phyloP scores from a whole-genome alignment of 1,140 invertebrate genomes.

The Ptiloglossa arizonensis region DNA sequence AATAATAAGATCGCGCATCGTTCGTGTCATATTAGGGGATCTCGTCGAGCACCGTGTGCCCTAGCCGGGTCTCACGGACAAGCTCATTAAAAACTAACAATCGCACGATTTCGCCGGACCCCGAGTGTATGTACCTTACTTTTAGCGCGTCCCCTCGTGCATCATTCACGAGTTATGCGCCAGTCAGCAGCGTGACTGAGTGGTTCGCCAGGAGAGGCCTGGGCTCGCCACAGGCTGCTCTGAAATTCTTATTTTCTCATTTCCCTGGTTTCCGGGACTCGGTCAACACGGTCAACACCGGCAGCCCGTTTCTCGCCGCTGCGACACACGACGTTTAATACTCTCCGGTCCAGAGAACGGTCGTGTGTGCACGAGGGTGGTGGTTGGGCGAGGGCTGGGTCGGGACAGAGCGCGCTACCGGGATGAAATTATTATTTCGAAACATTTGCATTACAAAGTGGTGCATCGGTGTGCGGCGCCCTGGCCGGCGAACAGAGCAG shows the following conservation, averaged over 20 bases:
- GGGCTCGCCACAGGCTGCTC: conserved; percentile 42
- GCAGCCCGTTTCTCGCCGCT: neutral
- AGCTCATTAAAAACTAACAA: conserved; percentile 51
- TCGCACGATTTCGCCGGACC: conserved; percentile 21
- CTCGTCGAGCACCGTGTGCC: neutral
- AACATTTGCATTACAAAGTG: conserved; percentile 68
- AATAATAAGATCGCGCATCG: neutral
- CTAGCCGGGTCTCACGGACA: conserved; percentile 3
- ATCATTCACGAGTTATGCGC: conserved; percentile 48
- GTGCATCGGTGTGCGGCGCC: conserved; percentile 33
- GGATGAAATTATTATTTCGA: conserved; percentile 65
- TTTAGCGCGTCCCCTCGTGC: conserved; percentile 34
- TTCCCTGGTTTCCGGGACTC: conserved; percentile 35
- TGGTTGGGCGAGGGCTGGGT: too few species aligned
- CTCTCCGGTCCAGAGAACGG: neutral
- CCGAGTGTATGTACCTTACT: conserved; percentile 16
- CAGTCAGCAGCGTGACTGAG: conserved; percentile 47
- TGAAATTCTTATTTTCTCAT: conserved; percentile 49
- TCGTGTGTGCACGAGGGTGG: too few species aligned
- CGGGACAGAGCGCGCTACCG: neutral
- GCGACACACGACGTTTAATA: conserved; percentile 34
- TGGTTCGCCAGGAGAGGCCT: conserved; percentile 28
- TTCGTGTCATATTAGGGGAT: neutral
- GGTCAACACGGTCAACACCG: conserved; percentile 52
- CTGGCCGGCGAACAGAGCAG: conserved; percentile 4